Percentiles rank a stretch among this genome's conserved stretches.
These are phyloP conservation scores for Andrena haemorrhoa DNA, from an alignment of 2,888 invertebrate species.

Conservation along the genomic window DNA sequence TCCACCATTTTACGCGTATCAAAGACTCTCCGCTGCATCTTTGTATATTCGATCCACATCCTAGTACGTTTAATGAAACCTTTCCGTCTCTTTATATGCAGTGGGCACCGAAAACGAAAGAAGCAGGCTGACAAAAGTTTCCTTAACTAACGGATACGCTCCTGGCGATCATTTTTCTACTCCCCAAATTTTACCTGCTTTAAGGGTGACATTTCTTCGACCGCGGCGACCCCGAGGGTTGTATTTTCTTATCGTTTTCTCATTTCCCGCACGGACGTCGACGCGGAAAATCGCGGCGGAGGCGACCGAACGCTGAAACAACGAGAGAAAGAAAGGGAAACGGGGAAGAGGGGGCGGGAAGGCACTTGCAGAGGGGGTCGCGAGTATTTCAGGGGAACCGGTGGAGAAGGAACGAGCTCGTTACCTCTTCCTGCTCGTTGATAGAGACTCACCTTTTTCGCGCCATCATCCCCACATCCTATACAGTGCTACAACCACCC, in stretches of 20 bases:
- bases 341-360: background rate
- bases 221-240: conserved; percentile 20
- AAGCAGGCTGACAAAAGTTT: background rate
- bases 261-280: conserved; percentile 73
- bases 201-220: background rate
- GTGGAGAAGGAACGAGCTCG: conserved; percentile 70
- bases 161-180: conserved; percentile 4
- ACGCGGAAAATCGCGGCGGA: conserved; percentile 50
- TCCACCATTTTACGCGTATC: conserved; percentile 41
- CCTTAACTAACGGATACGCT: background rate
- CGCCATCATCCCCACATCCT: conserved; percentile 54
- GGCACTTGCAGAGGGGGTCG: conserved; percentile 38
- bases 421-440: conserved; percentile 68
- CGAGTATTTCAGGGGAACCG: conserved; percentile 58
- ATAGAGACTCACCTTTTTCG: conserved; percentile 73
- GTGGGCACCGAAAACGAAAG: background rate
- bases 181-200: background rate
- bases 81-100: background rate
- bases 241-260: conserved; percentile 75
- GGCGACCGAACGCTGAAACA: conserved; percentile 11
- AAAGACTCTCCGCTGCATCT: conserved; percentile 42
- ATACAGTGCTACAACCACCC: conserved; percentile 24
- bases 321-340: conserved; percentile 9
- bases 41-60: conserved; percentile 20
- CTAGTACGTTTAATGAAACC: conserved; percentile 14